Conservation (phyloP, 2,113 vertebrate species). For the Oreochromis niloticus region DNA sequence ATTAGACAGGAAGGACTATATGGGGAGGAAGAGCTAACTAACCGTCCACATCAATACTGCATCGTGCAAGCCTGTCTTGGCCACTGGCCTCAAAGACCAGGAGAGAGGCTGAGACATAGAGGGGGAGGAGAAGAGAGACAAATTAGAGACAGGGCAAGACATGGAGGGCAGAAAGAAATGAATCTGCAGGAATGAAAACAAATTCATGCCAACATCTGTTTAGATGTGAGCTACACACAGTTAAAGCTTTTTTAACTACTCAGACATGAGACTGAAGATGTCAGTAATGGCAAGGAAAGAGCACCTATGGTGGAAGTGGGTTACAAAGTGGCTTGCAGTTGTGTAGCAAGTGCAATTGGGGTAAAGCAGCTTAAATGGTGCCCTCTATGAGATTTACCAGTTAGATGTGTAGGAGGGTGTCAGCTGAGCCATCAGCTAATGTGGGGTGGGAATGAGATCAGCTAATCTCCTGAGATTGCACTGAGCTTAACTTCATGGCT, state of each 20-base stretch:
- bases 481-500: not conserved
- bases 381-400: not conserved
- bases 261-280: not conserved
- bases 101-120: not conserved
- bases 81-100: constrained; percentile 33
- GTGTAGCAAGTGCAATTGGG: not conserved
- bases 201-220: not conserved
- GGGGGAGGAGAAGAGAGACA: constrained; percentile 3
- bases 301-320: not conserved
- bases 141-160: constrained; percentile 35
- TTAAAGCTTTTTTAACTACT: not conserved
- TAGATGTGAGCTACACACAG: not conserved
- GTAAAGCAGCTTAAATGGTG: not conserved
- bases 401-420: not conserved
- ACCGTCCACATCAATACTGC: constrained; percentile 60
- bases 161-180: constrained; percentile 1
- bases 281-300: not conserved
- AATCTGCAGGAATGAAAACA: constrained; percentile 12
- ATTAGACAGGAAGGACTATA: constrained; percentile 65
- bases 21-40: constrained; percentile 63
- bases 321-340: not conserved
- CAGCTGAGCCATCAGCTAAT: not conserved
- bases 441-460: not conserved
- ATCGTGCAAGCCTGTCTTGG: constrained; percentile 25
- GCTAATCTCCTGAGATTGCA: not conserved